Evolutionary conservation across 2,113 vertebrate genomes (phyloP).

Genomic region (Drymodes brunneopygia): DNA sequence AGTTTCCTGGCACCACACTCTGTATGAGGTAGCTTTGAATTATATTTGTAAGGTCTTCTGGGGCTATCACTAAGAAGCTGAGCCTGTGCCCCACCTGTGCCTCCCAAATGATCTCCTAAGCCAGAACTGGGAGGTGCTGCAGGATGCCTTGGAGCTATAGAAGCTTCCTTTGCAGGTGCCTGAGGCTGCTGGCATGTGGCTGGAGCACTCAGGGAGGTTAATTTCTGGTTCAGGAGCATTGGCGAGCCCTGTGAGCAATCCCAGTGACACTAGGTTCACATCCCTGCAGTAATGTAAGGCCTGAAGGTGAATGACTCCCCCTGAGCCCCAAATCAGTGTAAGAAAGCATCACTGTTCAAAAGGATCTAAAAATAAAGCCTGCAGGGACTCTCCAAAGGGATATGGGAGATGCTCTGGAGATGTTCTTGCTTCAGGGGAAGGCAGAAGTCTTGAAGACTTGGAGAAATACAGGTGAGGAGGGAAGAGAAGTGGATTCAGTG

Average conservation of each 20-base stretch:
- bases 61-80: not conserved
- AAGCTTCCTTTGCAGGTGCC: not conserved
- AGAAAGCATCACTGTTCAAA: not conserved
- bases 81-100: not conserved
- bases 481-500: not conserved
- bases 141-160: not conserved
- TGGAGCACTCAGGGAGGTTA: not conserved
- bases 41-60: not conserved
- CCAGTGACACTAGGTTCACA: not conserved
- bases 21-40: not conserved
- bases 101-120: not conserved
- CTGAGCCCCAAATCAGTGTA: not conserved
- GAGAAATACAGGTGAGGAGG: not conserved
- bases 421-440: not conserved
- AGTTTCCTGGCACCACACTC: not conserved
- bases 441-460: not conserved
- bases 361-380: slow-evolving; percentile 3
- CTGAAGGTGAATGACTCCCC: not conserved
- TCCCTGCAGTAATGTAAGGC: not conserved
- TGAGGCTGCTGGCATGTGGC: not conserved
- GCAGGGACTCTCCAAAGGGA: not conserved
- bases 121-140: not conserved
- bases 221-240: not conserved
- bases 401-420: not conserved
- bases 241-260: not conserved